phyloP scores from a whole-genome alignment of 2,888 invertebrate genomes.

The Caenorhabditis sp. region DNA sequence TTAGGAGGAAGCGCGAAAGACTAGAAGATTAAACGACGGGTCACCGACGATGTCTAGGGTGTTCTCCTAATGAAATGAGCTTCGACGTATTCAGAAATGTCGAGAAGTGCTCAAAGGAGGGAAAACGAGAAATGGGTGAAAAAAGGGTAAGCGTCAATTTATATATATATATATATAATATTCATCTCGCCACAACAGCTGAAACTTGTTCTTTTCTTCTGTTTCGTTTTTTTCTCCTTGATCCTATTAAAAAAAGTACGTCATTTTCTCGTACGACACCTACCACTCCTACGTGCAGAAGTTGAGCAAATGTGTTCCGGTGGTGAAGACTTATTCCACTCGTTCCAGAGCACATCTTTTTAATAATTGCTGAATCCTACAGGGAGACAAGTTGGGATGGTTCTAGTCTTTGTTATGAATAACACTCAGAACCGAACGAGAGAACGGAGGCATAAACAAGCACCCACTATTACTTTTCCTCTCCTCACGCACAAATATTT shows the following conservation, averaged over 20 bases:
- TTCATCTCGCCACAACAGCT: constrained; percentile 15
- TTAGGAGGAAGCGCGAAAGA: constrained; percentile 28
- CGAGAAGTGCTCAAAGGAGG: not conserved
- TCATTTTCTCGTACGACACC: constrained; percentile 34
- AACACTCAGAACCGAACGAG: constrained; percentile 14
- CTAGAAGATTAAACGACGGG: constrained; percentile 37
- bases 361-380: constrained; percentile 2
- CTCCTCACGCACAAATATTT: constrained; percentile 20
- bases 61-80: constrained; percentile 49
- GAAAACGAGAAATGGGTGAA: not conserved
- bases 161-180: constrained; percentile 38
- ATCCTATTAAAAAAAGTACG: constrained; percentile 51
- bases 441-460: constrained; percentile 47
- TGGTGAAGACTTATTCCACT: constrained; percentile 5
- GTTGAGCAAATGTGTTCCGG: constrained; percentile 34
- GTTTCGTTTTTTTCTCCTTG: not conserved
- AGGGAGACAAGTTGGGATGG: constrained; percentile 11
- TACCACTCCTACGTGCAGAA: constrained; percentile 47
- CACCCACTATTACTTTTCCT: constrained; percentile 28
- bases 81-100: constrained; percentile 17
- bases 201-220: constrained; percentile 38
- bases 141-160: not conserved
- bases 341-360: not conserved
- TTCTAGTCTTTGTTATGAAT: constrained; percentile 46
- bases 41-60: constrained; percentile 23